A percentile compares a stretch with the other conserved stretches of the same genome.
phyloP scores from a whole-genome alignment of 2,797 vertebrate genomes.

The Alca torda region DNA sequence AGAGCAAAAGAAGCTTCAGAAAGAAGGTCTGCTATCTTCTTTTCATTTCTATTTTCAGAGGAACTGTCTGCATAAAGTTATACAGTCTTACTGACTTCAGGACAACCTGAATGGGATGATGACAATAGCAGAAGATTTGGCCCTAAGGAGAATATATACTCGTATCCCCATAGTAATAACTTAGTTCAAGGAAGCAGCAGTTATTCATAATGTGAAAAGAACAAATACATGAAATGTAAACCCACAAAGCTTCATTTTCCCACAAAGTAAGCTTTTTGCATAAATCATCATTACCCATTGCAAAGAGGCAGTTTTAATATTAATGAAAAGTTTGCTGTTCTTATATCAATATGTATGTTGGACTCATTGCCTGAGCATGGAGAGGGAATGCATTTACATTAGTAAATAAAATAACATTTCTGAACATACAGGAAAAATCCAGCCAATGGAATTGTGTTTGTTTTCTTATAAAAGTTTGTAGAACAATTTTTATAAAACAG shows the following conservation, averaged over 20 bases:
- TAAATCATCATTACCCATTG: constrained; percentile 24
- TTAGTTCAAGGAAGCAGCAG: constrained; percentile 19
- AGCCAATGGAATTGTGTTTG: constrained; percentile 35
- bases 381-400: constrained; percentile 22
- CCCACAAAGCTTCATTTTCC: constrained; percentile 45
- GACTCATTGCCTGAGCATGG: constrained; percentile 14
- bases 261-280: constrained; percentile 54
- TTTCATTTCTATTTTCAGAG: not conserved
- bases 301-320: constrained; percentile 43
- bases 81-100: not conserved
- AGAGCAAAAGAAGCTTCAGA: not conserved
- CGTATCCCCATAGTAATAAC: not conserved
- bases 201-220: constrained; percentile 25
- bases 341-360: constrained; percentile 56
- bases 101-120: not conserved
- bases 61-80: not conserved
- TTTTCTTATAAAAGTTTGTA: constrained; percentile 28
- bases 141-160: not conserved
- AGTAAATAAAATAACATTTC: constrained; percentile 47
- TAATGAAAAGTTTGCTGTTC: constrained; percentile 44
- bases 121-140: constrained; percentile 1
- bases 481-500: not conserved
- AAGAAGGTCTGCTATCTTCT: not conserved
- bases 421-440: not conserved
- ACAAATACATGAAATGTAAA: constrained; percentile 45